Percentiles rank a stretch among this genome's conserved stretches.
phyloP scores from a whole-genome alignment of 2,113 vertebrate genomes.

The Sceloporus undulatus region DNA sequence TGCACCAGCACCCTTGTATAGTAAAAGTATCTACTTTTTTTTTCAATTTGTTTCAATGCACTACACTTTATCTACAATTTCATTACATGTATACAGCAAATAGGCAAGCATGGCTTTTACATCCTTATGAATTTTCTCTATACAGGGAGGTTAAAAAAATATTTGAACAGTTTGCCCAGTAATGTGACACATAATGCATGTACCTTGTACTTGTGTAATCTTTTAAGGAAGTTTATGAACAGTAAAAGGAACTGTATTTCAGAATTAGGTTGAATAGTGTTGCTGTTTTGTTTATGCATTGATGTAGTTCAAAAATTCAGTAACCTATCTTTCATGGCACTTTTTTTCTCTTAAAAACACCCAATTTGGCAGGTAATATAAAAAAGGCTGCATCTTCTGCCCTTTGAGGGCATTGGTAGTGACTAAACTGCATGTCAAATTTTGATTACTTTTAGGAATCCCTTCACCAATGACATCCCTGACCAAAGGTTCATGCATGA shows the following conservation, averaged over 20 bases:
- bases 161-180: conserved; percentile 88
- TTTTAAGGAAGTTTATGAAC: conserved; percentile 79
- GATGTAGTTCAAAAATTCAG: conserved; percentile 74
- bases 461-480: conserved; percentile 84
- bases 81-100: conserved; percentile 93
- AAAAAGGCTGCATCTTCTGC: conserved; percentile 79
- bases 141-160: conserved; percentile 89
- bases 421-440: conserved; percentile 80
- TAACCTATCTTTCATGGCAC: conserved; percentile 81
- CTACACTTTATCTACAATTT: conserved; percentile 93
- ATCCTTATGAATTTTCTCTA: conserved; percentile 90
- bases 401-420: conserved; percentile 82
- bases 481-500: conserved; percentile 88
- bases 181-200: conserved; percentile 91
- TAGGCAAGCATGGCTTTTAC: conserved; percentile 97
- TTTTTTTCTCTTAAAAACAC: conserved; percentile 73
- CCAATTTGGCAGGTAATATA: conserved; percentile 82
- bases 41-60: conserved; percentile 88
- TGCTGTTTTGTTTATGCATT: conserved; percentile 78
- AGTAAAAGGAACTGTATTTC: conserved; percentile 77
- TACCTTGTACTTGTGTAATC: conserved; percentile 84
- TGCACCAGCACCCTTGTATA: conserved; percentile 92
- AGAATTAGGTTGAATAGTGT: conserved; percentile 77
- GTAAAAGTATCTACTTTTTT: conserved; percentile 89
- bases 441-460: conserved; percentile 83